Evolutionary conservation across 2,888 invertebrate species (phyloP), one percentile per base, ranked within the genome.

Genomic region (Eustalomyia histrio): DNA sequence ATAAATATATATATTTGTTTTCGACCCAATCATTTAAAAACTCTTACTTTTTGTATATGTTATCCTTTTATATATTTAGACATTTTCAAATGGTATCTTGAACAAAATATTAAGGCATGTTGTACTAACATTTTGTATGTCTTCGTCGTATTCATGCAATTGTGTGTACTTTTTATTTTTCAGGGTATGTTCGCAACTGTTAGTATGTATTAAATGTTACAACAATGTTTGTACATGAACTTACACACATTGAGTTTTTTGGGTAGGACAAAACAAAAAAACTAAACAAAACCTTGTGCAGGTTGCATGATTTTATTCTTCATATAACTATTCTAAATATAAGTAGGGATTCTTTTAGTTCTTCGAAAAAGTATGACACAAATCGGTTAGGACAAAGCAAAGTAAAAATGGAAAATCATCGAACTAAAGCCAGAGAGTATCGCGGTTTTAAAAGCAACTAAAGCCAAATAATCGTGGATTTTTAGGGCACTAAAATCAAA

Each of bases 81-180:
- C 21, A 65, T 72, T 64, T 61, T 55, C 55, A 43, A 63, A 78
- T 63, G 21, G 39, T 68, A 55, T 64, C 52, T 74, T 43, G 29
- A 79, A 63, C 61, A 64, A 79, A 63, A 68, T 67, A 68, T 79
- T 74, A 33, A 10, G 58, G 68, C 63, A 74, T 58, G 57, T 63
- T 76, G 39, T 71, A 29, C 5, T 53, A 55, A 52, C 43, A 61
- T 58, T 58, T 33, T 58, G 14, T 61, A 61, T 61, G 29, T 35
- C 67, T 55, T 35, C 17, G n/a, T 35, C n/a, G 17, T 12, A 67
- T 60, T 39, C 16, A 29, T 68, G 14, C 39, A 53, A 39, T n/a
- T 17, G 21, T 8, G 43, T 29, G 9, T 35, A 16, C n/a, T n/a
- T 24, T 7, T 12, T 18, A 10, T 5, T n/a, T 1, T 58, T 61